Base-by-base conservation (phyloP, 2,888 invertebrate genomes). In the Eurois occulta region DNA sequence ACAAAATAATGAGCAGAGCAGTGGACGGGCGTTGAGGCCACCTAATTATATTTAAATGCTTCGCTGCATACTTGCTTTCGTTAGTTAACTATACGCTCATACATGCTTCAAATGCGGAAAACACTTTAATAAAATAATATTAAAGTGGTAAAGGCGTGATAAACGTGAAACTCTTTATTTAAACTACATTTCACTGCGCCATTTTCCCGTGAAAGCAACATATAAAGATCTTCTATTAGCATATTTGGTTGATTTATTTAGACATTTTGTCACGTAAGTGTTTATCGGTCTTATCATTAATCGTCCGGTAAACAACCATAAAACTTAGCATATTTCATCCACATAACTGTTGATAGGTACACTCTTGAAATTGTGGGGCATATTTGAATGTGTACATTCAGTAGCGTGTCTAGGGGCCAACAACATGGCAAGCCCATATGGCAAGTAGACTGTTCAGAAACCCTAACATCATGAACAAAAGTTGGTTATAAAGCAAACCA, bases 211-310 rank as follows among this genome's bases (percentile, higher is more conserved):
- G 24, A 78, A n/a, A 13, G 32, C 28, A 43, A 32, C 16, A 41
- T 72, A 6, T 11, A 58, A 18, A 55, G 16, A 24, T 32, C 5
- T 43, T 67, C n/a, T 38, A 46, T 18, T 4, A 68, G 7, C 41
- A 48, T 11, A 60, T 85, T 77, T 58, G 3, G 28, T 66, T 72
- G 79, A 80, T 77, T 73, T 80, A 80, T 73, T 38, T 6, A 13
- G 32, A 5, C 35, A 52, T 73, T 79, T 85, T 74, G 68, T 77
- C 65, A 2, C 72, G 18, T 66, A 48, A 66, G 55, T 72, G 52
- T 68, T 24, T 66, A 73, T 80, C 71, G 16, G 58, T 58, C n/a
- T 55, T 55, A 55, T 55, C 75, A 75, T 65, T 75, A 70, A 64
- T 58, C 18, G n/a, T n/a, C n/a, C n/a, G 38, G 76, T 77, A 80